phyloP scores from a whole-genome alignment of 2,888 invertebrate genomes.

The Ichneumon xanthorius region DNA sequence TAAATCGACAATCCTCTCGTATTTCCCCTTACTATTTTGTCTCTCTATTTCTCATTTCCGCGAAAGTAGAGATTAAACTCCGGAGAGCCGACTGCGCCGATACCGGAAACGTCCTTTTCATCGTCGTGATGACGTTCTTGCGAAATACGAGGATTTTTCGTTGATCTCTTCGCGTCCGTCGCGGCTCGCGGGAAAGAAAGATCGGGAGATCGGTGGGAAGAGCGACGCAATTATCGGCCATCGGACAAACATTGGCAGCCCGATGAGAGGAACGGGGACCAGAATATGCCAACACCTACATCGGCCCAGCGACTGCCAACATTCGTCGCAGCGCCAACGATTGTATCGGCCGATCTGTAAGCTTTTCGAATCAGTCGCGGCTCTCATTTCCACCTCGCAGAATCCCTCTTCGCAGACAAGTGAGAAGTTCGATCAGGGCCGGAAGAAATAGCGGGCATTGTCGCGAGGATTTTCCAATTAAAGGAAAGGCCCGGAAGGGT shows the following conservation, averaged over 20 bases:
- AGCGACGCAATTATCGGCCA: too few relatives aligned
- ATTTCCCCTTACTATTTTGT: constrained; percentile 25
- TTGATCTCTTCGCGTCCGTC: constrained; percentile 71
- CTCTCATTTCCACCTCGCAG: constrained; percentile 16
- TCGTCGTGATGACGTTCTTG: constrained; percentile 5
- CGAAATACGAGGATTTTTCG: constrained; percentile 68
- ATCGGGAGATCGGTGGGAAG: constrained; percentile 56
- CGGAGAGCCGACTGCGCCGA: background rate
- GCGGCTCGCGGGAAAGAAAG: constrained; percentile 66
- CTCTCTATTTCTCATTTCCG: constrained; percentile 42
- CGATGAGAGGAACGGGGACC: too few relatives aligned
- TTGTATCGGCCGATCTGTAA: too few relatives aligned
- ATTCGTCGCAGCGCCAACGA: too few relatives aligned
- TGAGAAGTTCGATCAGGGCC: constrained; percentile 59
- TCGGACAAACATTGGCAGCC: too few relatives aligned
- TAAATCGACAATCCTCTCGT: constrained; percentile 29
- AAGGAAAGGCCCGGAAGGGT: constrained; percentile 71
- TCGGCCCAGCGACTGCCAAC: too few relatives aligned
- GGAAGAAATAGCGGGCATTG: constrained; percentile 74
- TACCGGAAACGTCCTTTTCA: constrained; percentile 21
- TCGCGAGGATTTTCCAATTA: constrained; percentile 80
- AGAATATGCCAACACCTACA: too few relatives aligned
- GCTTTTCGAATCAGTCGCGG: constrained; percentile 26
- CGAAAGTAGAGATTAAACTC: constrained; percentile 35
- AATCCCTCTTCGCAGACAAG: constrained; percentile 30